Evolutionary conservation across 2,113 vertebrate species (phyloP), one percentile per base, ranked within the genome.

Genomic region (Aepyceros melampus): DNA sequence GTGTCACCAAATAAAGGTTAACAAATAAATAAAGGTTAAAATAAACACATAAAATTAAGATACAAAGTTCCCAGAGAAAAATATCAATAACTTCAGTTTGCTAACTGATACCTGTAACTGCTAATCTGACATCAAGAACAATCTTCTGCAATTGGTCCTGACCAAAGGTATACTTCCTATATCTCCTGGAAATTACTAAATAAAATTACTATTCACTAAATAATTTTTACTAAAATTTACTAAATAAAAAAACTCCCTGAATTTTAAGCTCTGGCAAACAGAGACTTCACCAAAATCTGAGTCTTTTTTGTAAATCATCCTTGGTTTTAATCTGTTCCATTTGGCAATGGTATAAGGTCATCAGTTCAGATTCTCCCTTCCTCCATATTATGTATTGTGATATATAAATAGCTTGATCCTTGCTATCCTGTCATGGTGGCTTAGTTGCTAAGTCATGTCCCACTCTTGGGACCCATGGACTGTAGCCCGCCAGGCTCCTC

Each of bases 201-300:
- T 74, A 74, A 40, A 74, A 40, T 40, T 25, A 74, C 67, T 74
- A 40, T 23, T 74, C 25, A 74, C 67, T 40, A 40, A 74, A 13
- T 25, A 40, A 23, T 74, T 40, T 74, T 74, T 40, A 23, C 53
- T 92, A 7, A 62, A 95, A 95, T 94, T 92, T 81, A 56, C 33
- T 89, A 47, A 87, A 60, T 83, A 90, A 83, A 43, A 4, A 12
- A 40, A 40, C 36, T 82, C 13, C 27, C 55, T 62, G 31, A 94
- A 92, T 79, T 87, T 85, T 92, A 96, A 97, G 29, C 25, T 74
- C 84, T 96, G 55, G 45, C 92, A 36, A 96, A 90, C 5, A 92
- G 56, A 95, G 47, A 51, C 86, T 67, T 89, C 36, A 76, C 31
- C 36, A 74, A 93, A 76, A 19, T 82, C 53, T 71, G 23, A 12